Evolutionary conservation across 2,797 vertebrate species (phyloP).

Genomic region (Lemur catta): DNA sequence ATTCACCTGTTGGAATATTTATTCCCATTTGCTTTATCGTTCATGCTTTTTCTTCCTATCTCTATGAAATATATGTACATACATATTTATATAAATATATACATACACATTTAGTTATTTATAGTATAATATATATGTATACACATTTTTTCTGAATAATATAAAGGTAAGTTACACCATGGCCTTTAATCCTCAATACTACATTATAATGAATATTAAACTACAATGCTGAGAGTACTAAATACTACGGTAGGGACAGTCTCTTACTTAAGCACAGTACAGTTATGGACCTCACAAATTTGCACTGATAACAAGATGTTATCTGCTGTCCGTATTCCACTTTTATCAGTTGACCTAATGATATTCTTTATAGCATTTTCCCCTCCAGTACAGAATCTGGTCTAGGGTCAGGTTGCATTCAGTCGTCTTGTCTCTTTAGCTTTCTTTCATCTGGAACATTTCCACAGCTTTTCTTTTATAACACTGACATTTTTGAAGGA

Average conservation of each 20-base stretch:
- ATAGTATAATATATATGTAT: not conserved
- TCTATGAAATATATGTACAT: not conserved
- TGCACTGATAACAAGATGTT: not conserved
- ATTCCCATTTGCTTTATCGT: not conserved
- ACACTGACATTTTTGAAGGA: not conserved
- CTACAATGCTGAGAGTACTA: not conserved
- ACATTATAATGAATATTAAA: not conserved
- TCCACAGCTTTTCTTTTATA: not conserved
- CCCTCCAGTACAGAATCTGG: not conserved
- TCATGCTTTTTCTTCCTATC: not conserved
- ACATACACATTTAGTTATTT: not conserved
- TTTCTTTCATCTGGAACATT: not conserved
- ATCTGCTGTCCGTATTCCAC: not conserved
- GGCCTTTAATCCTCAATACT: not conserved
- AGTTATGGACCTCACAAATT: not conserved
- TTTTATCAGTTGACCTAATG: not conserved
- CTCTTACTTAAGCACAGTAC: not conserved
- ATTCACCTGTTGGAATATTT: not conserved
- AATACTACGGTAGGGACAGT: not conserved
- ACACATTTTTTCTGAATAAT: not conserved
- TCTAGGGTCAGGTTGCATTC: not conserved
- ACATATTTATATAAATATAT: not conserved
- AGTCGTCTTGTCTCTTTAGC: not conserved
- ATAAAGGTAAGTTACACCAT: not conserved
- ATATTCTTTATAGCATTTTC: not conserved